phyloP scores from a whole-genome alignment of 2,113 vertebrate species.

The Notarius quadriscutis region DNA sequence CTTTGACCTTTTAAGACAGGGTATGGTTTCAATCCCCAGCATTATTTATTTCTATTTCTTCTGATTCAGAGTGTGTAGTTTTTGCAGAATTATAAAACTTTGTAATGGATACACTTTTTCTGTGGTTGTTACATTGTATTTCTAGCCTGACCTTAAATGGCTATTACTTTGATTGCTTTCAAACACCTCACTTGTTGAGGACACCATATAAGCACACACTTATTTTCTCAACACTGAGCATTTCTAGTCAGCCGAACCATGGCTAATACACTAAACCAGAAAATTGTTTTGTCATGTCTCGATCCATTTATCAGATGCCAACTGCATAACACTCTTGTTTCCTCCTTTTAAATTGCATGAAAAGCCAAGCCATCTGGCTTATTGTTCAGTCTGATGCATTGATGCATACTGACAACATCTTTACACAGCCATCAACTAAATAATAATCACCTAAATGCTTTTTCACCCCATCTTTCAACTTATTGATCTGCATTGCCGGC shows the following conservation, averaged over 20 bases:
- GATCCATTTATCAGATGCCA: conserved; percentile 30
- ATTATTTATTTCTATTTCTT: background rate
- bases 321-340: background rate
- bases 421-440: conserved; percentile 6
- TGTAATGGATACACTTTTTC: background rate
- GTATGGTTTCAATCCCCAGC: background rate
- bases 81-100: background rate
- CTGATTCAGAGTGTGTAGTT: background rate
- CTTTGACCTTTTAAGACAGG: conserved; percentile 1
- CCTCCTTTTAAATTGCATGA: background rate
- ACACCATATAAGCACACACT: background rate
- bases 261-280: conserved; percentile 22
- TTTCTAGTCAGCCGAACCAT: conserved; percentile 3
- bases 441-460: background rate
- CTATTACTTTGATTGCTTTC: background rate
- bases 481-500: background rate
- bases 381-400: conserved; percentile 20
- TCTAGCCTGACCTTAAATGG: background rate
- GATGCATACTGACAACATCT: conserved; percentile 7
- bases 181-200: background rate
- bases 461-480: background rate
- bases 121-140: background rate
- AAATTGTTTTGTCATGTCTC: background rate
- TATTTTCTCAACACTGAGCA: background rate
- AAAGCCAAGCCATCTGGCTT: conserved; percentile 31